Evolutionary conservation across 1,140 invertebrate genomes (phyloP), one percentile per base, ranked within the genome.

Genomic region (Asobara japonica): DNA sequence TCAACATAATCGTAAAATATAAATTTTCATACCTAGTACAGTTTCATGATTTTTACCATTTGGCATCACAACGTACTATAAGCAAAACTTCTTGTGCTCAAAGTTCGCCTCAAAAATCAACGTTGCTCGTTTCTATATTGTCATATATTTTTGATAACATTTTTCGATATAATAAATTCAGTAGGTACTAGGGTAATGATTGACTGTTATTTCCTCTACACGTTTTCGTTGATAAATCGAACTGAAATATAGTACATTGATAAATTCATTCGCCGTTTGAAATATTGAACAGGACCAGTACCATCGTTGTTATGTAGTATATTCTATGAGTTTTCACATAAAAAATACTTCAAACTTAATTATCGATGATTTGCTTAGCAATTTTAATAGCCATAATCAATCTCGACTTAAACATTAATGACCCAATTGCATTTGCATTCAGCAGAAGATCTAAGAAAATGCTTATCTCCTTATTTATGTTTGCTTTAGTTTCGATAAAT

Each of bases 291-390:
- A 71, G 65, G 69, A 71, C 41, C 69, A 71, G 65, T 65, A 30
- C 41, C 51, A 31, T 41, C 45, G 7, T 65, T 45, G 11, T 62
- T 71, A 48, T 65, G 25, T 65, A 25, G 8, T 61, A 61, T 27
- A 13, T 33, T 13, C 61, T 65, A 41, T 18, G 4, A 29, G 30
- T 27, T 61, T 38, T 65, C 45, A 36, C 33, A 41, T 38, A 36
- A 31, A 71, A 71, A 71, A 65, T 71, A 71, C 69, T 71, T 71
- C 45, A 71, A 71, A 71, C 36, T 38, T 71, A 71, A 45, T 61
- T 62, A 48, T 30, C 20, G 18, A 16, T 48, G 16, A 45, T 27
- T 29, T 33, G 27, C 20, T 60, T 8, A 30, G 30, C 48, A 7
- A 65, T 65, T 31, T 38, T 25, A 56, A 56, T 10, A 0, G 13